These are phyloP conservation scores for Masticophis lateralis DNA, from an alignment of 2,797 vertebrate genomes.

Conservation along the genomic window DNA sequence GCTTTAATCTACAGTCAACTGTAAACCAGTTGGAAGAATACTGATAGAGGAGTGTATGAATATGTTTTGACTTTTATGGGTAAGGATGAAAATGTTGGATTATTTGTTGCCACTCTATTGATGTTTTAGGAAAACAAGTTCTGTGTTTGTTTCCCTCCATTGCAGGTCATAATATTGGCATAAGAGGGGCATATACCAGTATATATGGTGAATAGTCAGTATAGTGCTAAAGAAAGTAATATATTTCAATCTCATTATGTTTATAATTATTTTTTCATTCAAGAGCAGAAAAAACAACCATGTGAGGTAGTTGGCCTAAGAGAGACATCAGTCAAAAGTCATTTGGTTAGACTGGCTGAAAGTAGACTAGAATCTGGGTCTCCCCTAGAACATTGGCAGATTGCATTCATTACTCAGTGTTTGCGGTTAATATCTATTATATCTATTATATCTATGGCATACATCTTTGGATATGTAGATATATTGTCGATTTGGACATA, in stretches of 20 bases:
- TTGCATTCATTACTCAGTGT: not conserved
- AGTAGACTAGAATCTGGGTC: not conserved
- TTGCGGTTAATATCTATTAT: not conserved
- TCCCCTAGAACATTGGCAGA: not conserved
- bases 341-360: not conserved
- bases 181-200: not conserved
- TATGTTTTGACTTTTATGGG: too few species aligned
- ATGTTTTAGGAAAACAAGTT: not conserved
- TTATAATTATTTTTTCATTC: not conserved
- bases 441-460: not conserved
- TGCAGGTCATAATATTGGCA: not conserved
- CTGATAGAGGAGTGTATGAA: not conserved
- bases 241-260: not conserved
- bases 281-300: not conserved
- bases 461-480: not conserved
- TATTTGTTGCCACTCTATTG: not conserved
- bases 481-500: not conserved
- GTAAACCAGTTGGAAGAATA: not conserved
- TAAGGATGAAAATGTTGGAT: not conserved
- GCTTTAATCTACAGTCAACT: not conserved
- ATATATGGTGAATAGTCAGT: not conserved
- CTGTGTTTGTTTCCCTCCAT: not conserved
- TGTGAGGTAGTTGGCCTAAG: not conserved
- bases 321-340: not conserved
- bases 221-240: not conserved